Percentiles rank a stretch among this genome's conserved stretches.
These are phyloP conservation scores for Cremastobaeus sp. DNA, from an alignment of 2,888 invertebrate genomes.

Conservation along the genomic window DNA sequence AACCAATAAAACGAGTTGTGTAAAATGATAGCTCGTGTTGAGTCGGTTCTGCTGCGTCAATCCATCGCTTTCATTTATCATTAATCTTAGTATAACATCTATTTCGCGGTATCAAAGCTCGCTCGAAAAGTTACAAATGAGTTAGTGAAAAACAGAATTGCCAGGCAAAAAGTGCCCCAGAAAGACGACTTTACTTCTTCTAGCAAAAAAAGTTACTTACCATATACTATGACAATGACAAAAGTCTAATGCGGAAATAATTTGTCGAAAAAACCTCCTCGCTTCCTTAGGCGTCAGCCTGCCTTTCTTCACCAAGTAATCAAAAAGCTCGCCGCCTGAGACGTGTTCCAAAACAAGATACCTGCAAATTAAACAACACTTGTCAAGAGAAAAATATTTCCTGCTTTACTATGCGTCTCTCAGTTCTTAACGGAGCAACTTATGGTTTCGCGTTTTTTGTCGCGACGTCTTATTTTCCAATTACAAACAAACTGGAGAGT, in stretches of 20 bases:
- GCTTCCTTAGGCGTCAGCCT: constrained; percentile 98
- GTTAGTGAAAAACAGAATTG: not conserved
- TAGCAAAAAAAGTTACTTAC: constrained; percentile 80
- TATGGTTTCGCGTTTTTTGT: too few relatives aligned
- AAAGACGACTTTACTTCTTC: not conserved
- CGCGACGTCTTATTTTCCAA: too few relatives aligned
- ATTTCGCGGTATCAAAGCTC: too few relatives aligned
- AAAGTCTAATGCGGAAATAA: constrained; percentile 99
- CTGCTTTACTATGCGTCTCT: not conserved
- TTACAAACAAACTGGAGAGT: too few relatives aligned
- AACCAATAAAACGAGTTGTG: not conserved
- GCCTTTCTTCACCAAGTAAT: constrained; percentile 99
- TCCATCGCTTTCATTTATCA: too few relatives aligned
- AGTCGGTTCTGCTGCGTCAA: too few relatives aligned
- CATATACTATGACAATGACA: constrained; percentile 99
- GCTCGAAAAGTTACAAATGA: too few relatives aligned
- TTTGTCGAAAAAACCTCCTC: constrained; percentile 97
- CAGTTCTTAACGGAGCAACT: too few relatives aligned
- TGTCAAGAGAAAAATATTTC: not conserved
- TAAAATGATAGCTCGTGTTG: not conserved
- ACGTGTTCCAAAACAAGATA: constrained; percentile 99
- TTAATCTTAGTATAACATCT: too few relatives aligned
- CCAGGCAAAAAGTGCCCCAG: not conserved
- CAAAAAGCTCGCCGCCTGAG: constrained; percentile 98
- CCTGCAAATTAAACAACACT: constrained; percentile 79